Evolutionary conservation across 2,797 vertebrate genomes (phyloP), one percentile per base, ranked within the genome.

Genomic region (Manis javanica): DNA sequence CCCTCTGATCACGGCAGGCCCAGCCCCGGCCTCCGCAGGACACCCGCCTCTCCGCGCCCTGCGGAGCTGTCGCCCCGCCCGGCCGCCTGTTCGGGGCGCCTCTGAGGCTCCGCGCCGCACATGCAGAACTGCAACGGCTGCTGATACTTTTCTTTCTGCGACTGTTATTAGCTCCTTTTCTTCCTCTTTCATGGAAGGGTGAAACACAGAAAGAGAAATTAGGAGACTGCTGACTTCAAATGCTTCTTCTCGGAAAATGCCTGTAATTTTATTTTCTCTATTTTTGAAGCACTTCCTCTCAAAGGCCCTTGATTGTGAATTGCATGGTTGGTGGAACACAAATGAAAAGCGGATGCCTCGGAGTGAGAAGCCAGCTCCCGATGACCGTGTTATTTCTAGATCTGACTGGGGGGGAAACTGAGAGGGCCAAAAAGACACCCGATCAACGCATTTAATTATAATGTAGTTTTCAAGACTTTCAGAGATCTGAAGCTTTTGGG

Each of bases 301-400:
- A 98, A 97, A 98, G 97, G 96, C 93, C 96, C 97, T 97, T 97
- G 87, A 98, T 91, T 97, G 85, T 96, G 96, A 98, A 98, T 98
- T 96, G 97, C 9, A 98, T 74, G 88, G 84, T 96, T 91, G 90
- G 87, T 34, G 86, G 97, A 97, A 90, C 14, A 97, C 86, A 94
- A 92, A 95, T 66, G 51, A n/a, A 88, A 46, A 91, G 93, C 78
- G 82, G 94, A 86, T 39, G 75, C 93, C 79, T 79, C 82, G 42
- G 96, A 95, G 42, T 23, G 78, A 96, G 71, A 95, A 96, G 96
- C 51, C 79, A 59, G 93, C 75, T 37, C 87, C 91, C 39, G 75
- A 86, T 49, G 69, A 31, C 91, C 69, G 92, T 69, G 97, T 95
- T 53, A 34, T 96, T 97, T 95, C 96, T 93, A 93, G 31, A 94